Percentiles rank a stretch among this genome's conserved stretches.
Conservation (phyloP, 2,113 vertebrate genomes). For the Cavia porcellus region DNA sequence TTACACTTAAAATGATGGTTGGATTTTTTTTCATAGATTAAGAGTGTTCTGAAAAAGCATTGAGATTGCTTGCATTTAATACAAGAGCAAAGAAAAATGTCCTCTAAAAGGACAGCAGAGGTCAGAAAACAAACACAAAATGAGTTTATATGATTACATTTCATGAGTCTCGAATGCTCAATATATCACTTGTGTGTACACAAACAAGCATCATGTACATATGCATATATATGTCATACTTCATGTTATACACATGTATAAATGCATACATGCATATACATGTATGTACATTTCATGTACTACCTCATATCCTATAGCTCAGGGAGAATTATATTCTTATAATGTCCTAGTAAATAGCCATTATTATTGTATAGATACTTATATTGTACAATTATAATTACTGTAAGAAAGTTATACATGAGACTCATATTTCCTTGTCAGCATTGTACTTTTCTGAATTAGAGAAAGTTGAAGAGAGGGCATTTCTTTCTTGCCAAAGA, state of each 20-base stretch:
- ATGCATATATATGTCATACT: not conserved
- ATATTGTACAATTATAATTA: slow-evolving; percentile 12
- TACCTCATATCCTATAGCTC: not conserved
- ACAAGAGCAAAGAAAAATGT: not conserved
- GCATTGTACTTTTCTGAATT: slow-evolving; percentile 58
- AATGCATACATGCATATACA: not conserved
- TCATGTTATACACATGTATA: not conserved
- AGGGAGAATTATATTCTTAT: slow-evolving; percentile 8
- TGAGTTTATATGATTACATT: not conserved
- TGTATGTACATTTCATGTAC: not conserved
- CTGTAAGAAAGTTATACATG: not conserved
- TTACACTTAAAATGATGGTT: not conserved
- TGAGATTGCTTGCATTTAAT: not conserved
- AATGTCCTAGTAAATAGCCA: slow-evolving; percentile 51
- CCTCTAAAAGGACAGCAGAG: not conserved
- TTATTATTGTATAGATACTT: not conserved
- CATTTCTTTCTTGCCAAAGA: slow-evolving; percentile 71
- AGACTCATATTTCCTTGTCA: slow-evolving; percentile 48
- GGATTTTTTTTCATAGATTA: not conserved
- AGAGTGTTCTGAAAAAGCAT: not conserved
- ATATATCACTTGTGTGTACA: not conserved
- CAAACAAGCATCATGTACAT: not conserved
- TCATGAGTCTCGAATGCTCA: not conserved
- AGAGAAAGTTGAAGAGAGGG: slow-evolving; percentile 73
- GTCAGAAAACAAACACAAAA: not conserved